Evolutionary conservation across 92 coral and sea anemone genomes (phyloP), one percentile per base, ranked within the genome.

Genomic region (Porites cylindrica): DNA sequence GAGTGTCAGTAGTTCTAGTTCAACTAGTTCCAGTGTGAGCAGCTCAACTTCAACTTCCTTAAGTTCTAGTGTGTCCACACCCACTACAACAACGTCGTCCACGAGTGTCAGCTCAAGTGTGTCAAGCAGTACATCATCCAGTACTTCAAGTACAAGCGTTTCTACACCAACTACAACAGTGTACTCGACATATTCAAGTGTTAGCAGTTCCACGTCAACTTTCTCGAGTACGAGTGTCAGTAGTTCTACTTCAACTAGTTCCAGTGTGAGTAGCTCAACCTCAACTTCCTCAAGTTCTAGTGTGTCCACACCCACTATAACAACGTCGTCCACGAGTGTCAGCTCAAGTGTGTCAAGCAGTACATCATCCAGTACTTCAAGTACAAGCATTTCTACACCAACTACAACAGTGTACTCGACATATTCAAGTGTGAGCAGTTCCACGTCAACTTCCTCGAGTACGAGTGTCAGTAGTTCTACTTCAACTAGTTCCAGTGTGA

Each of bases 371-470:
- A 21, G 23, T 21, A 21, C 23, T 21, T 21, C 23, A 21, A 21
- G 23, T 21, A 21, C 23, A 21, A 21, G 23, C 23, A 0, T 21
- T 21, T 21, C 23, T 21, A 53, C 58, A 53, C 58, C 58, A 53
- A 53, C 58, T 7, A 53, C 58, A 53, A 53, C 93, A 23, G 61
- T 76, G 0, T n/a, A 78, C 80, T 26, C 82, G 81, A 63, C 56
- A 82, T 12, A 76, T 79, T 0, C 63, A 23, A 3, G 78, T 61
- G 54, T 87, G 79, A 3, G 58, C 68, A 16, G 58, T 11, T 53
- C 58, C 8, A 53, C 58, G 8, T 53, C 58, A 53, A 53, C 58
- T 53, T 53, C 58, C 8, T 53, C 58, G 1, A 53, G 58, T 53
- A 53, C 58, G 11, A 53, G 58, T 53, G 58, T 53, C 9, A 53